Evolutionary conservation across 2,113 vertebrate genomes (phyloP), one percentile per base, ranked within the genome.

Genomic region (Nycticebus coucang): DNA sequence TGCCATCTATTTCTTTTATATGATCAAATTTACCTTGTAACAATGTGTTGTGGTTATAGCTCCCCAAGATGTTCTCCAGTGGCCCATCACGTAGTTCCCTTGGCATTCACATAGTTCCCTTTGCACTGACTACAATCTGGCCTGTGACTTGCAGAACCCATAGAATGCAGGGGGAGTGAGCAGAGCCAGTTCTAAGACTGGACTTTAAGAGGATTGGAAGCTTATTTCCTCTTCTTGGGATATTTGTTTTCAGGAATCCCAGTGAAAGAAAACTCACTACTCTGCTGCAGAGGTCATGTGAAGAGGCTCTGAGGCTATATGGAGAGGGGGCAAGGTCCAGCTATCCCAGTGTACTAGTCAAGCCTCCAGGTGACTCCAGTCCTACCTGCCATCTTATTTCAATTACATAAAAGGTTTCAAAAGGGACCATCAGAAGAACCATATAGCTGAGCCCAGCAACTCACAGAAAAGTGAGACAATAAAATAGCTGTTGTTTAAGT

Each of bases 1-100:
- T 89, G 14, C 66, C 21, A 60, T 93, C 11, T 89, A 10, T 93
- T 79, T 87, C 22, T 89, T 96, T 91, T 72, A 57, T 81, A 50
- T 59, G 37, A 41, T 77, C 30, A 72, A 72, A 80, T 93, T 94
- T 93, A 13, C 37, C 62, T 92, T 69, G 41, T 45, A 26, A 60
- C 71, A 60, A 55, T n/a, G 22, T 87, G n/a, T 4, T 28, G 5
- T 62, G 64, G 60, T 59, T 33, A 9, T n/a, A 45, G 24, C 37
- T 88, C 14, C 95, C 37, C 57, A 72, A 88, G 33, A 50, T 53
- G 8, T 14, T 80, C 7, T 7, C 21, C 55, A 59, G 0, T 5
- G 37, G 72, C 50, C 2, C 66, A n/a, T n/a, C 0, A 0, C 19
- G n/a, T n/a, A n/a, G n/a, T n/a, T n/a, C n/a, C n/a, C 66, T 35